phyloP scores from a whole-genome alignment of 2,797 vertebrate species.

The Enteromius anoplus region DNA sequence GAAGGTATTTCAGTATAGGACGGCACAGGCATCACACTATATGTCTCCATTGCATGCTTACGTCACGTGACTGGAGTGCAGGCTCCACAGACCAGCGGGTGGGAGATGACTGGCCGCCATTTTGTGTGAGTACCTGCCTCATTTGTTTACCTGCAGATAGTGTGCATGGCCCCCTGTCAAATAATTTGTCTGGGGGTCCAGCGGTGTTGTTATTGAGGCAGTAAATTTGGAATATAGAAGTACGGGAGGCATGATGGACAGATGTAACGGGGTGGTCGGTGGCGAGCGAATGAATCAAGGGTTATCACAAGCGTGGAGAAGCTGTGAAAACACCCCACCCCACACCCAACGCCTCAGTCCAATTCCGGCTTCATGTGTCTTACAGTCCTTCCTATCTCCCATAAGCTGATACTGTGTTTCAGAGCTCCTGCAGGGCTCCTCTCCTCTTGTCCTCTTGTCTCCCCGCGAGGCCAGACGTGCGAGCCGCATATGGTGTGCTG shows the following conservation, averaged over 20 bases:
- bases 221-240: constrained; percentile 10
- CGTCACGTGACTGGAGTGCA: constrained; percentile 77
- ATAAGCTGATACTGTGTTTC: constrained; percentile 61
- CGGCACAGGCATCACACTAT: constrained; percentile 52
- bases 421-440: constrained; percentile 55
- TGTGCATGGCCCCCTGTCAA: not conserved
- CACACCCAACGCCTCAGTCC: constrained; percentile 18
- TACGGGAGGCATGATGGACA: constrained; percentile 49
- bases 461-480: constrained; percentile 90
- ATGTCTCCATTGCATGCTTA: constrained; percentile 69
- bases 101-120: constrained; percentile 74
- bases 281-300: constrained; percentile 62
- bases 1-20: constrained; percentile 48
- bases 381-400: constrained; percentile 66
- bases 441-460: constrained; percentile 80
- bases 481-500: constrained; percentile 96
- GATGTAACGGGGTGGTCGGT: constrained; percentile 50
- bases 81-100: constrained; percentile 67
- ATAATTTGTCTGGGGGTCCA: constrained; percentile 5
- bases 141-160: constrained; percentile 74
- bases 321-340: constrained; percentile 42
- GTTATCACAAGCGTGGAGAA: constrained; percentile 56
- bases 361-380: constrained; percentile 60
- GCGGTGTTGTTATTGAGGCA: not conserved
- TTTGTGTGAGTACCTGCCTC: constrained; percentile 80